Evolutionary conservation across 2,888 invertebrate species (phyloP), one percentile per base, ranked within the genome.

Genomic region (Cosmia pyralina): DNA sequence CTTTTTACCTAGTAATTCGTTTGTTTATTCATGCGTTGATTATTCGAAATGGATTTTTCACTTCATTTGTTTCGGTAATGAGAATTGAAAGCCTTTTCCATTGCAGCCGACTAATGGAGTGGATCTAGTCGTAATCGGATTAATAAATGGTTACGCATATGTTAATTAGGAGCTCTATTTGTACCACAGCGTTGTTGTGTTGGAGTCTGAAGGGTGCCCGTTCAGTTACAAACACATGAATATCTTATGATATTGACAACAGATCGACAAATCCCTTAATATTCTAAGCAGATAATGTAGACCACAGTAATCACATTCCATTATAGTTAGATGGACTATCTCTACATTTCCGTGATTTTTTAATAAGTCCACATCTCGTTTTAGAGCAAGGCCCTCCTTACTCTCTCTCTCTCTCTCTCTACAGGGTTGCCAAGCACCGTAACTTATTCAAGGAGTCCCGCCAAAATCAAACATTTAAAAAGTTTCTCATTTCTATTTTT

Each of bases 21-120:
- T 46, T 72, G 50, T 73, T 50, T 38, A 41, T 79, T 60, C 58
- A 38, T 28, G 52, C 53, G 62, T 63, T 57, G 11, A 58, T 44
- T 44, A 62, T 65, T 57, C 57, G 46, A 19, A 81, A 69, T 76
- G 46, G 52, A 63, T 71, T 76, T 52, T 22, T 46, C 77, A 57
- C 55, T 59, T 76, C 60, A 76, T 81, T 81, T 8, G 68, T 50
- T 77, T 55, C 55, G 22, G 68, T 81, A 81, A 81, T 84, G 81
- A 64, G 59, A 59, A 67, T 59, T 53, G 50, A 69, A 64, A 57
- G 58, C 63, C 52, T 74, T 58, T 66, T 50, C 22, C 58, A 63
- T 52, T 67, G 69, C 50, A 79, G 22, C 48, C 15, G 38, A 22
- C 57, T 28, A 73, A 69, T 69, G 46, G 55, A 44, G 4, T 22